Base-by-base conservation (phyloP, 2,888 invertebrate species). In the Ypsolopha sequella region DNA sequence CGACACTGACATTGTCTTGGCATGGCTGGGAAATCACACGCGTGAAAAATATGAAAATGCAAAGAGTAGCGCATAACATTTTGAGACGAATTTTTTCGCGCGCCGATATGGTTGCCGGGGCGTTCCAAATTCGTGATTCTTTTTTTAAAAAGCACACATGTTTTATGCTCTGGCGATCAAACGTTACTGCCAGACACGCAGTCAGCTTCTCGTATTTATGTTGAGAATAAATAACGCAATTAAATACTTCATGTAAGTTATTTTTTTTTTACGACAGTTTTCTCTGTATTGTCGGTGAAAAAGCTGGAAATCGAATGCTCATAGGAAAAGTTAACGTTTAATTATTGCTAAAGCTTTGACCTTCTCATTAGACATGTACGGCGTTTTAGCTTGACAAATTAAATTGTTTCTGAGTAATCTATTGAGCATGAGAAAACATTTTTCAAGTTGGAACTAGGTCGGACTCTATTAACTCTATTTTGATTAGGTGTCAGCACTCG, bases 1-100 rank as follows among this genome's bases (percentile, higher is more conserved):
- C 76, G 6, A 78, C 61, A 60, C 73, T 78, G 13, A 60, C 55
- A 9, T 55, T 50, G 13, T 73, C 68, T 4, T 60, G 53, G 48
- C 80, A 76, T 9, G 67, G 63, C 54, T 69, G 66, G 24, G 65
- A 54, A 49, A 51, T 59, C 50, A 53, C 53, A 52, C 57, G 59
- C 36, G 47, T 14, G 36, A 36, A 36, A 13, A 7, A 13, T 11
- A 47, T 14, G 7, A 36, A 47, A 36, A 47, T 7, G 14, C 14
- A 38, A 36, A 47, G 4, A 47, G 36, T 35, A 14, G 1, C 47
- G 47, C 36, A 11, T 34, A 11, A 14, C 43, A 14, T 36, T 38
- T 44, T 9, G 24, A 44, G 36, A 36, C 11, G 13, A 7, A 35
- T 47, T 47, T 36, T 35, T 36, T 10, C 47, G 6, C 13, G 36